phyloP scores from a whole-genome alignment of 2,888 invertebrate genomes.

The Drosophila nigricruria region DNA sequence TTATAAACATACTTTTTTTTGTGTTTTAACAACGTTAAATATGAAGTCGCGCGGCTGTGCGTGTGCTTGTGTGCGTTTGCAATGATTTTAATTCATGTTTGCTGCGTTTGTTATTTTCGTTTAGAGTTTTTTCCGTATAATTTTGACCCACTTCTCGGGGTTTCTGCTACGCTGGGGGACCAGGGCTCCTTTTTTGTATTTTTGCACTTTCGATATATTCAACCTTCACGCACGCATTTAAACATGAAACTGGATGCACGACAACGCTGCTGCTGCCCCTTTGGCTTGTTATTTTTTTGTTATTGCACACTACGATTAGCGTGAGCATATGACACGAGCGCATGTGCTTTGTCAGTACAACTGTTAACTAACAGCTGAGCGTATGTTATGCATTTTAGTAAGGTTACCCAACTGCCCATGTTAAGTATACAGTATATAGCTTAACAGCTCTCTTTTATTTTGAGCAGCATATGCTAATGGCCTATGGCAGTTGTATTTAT shows the following conservation, averaged over 20 bases:
- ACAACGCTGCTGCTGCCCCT: slow-evolving; percentile 65
- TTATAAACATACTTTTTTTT: slow-evolving; percentile 56
- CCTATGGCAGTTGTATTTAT: not conserved
- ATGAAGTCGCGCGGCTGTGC: slow-evolving; percentile 38
- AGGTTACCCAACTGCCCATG: not conserved
- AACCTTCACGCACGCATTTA: slow-evolving; percentile 79
- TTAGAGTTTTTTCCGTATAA: slow-evolving; percentile 45
- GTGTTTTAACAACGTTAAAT: slow-evolving; percentile 34
- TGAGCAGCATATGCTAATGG: not conserved
- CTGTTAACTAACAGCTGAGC: not conserved
- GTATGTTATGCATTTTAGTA: not conserved
- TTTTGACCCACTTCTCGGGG: slow-evolving; percentile 74
- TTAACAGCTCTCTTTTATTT: not conserved
- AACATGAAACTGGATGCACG: slow-evolving; percentile 70
- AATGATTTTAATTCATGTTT: slow-evolving; percentile 40
- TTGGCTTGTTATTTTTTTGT: slow-evolving; percentile 49
- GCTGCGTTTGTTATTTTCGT: slow-evolving; percentile 39
- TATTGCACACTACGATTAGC: slow-evolving; percentile 23
- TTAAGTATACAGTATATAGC: not conserved
- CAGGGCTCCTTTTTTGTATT: slow-evolving; percentile 54
- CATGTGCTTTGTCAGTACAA: not conserved
- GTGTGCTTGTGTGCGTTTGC: slow-evolving; percentile 17
- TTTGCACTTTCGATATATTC: slow-evolving; percentile 62
- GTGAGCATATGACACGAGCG: slow-evolving; percentile 16
- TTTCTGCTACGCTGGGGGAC: slow-evolving; percentile 45